These are phyloP conservation scores for Pyrocoelia pectoralis DNA, from an alignment of 2,888 invertebrate genomes.

Conservation along the genomic window DNA sequence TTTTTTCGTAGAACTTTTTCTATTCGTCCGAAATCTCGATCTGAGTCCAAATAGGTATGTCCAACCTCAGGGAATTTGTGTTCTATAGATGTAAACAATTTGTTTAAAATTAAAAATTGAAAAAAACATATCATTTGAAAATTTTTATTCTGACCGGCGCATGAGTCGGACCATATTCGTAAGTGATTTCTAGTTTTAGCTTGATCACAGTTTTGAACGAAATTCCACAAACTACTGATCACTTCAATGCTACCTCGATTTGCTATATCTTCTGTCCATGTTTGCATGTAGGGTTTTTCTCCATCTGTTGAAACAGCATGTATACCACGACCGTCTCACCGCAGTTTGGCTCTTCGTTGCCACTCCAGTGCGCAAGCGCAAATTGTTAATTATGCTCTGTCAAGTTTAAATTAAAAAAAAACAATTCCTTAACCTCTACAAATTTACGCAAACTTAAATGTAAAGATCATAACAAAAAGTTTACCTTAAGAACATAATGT, in stretches of 20 bases:
- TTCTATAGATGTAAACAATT: neutral
- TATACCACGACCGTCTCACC: too few species aligned
- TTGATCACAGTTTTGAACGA: too few species aligned
- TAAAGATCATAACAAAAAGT: too few species aligned
- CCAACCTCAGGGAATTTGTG: slow-evolving; percentile 14
- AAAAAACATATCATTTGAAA: neutral
- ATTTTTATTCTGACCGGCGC: slow-evolving; percentile 5
- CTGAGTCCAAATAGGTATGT: neutral
- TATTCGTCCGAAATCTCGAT: slow-evolving; percentile 5
- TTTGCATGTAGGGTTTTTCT: neutral
- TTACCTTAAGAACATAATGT: too few species aligned
- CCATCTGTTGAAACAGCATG: neutral
- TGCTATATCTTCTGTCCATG: neutral
- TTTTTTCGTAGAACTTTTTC: neutral
- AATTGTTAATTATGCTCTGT: too few species aligned
- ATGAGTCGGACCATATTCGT: too few species aligned
- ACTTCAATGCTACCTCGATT: neutral
- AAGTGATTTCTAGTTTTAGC: too few species aligned
- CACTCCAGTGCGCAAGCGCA: too few species aligned
- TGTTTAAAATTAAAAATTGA: neutral
- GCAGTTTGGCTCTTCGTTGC: too few species aligned
- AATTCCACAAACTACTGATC: neutral
- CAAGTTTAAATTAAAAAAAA: too few species aligned
- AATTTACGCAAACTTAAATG: too few species aligned
- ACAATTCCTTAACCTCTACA: too few species aligned